Base-by-base conservation (phyloP, 2,113 vertebrate genomes). In the Grammomys surdaster region DNA sequence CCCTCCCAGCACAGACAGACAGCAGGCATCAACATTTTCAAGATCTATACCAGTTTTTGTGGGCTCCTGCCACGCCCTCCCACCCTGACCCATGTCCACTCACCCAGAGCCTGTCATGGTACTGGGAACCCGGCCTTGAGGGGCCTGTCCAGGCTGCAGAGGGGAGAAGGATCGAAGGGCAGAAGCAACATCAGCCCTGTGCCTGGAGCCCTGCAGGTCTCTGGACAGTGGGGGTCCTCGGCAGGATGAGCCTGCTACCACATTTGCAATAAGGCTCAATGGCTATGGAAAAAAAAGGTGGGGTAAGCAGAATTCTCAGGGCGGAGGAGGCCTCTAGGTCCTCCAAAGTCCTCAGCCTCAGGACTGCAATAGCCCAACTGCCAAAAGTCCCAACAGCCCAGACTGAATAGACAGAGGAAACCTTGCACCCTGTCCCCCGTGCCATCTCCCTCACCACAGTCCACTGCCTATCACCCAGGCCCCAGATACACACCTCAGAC, bases 151-250 rank as follows among this genome's bases (percentile, higher is more conserved):
- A 89, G 99, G 98, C 92, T 99, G 99, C 94, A 99, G 97, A 0
- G 99, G 99, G 1, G 99, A 99, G 94, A 99, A 99, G 36, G 99
- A 99, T 73, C 99, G 99, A 77, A 99, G 98, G 54, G 99, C 99
- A 0, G 99, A 99, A 4, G 99, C 99, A 17, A 99, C 99, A 76
- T 99, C 99, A 0, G 98, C 99, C 73, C 99, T 98, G 48, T 99
- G 99, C 95, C 99, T 98, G 93, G 99, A 98, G 65, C 98, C 97
- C 96, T 99, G 99, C 69, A 98, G 97, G 0, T 99, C 99, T 36
- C 99, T 98, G 95, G 98, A 98, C 90, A 99, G 94, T 91, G 99
- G 99, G 88, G 99, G 98, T 22, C 98, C 98, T 97, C 99, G 97
- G 0, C 98, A 99, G 0, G 99, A 99, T 1, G 99, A 99, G 72